These are phyloP conservation scores for Holotrichia oblita DNA, from an alignment of 1,140 invertebrate genomes.

Conservation along the genomic window DNA sequence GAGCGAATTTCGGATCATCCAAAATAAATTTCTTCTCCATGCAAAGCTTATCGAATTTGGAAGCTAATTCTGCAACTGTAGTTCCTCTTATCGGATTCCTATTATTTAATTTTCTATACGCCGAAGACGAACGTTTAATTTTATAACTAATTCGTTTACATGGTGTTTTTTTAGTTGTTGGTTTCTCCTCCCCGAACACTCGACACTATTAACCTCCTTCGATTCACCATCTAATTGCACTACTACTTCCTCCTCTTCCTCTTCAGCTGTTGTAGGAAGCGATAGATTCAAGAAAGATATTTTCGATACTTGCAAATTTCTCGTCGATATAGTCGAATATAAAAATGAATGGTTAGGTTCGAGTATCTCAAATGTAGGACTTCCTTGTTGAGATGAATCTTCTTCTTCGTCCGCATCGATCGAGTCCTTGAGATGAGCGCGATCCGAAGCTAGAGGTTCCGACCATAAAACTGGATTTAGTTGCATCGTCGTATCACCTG, in stretches of 20 bases:
- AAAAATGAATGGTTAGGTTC: constrained; percentile 48
- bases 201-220: not conserved
- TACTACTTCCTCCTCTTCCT: constrained; percentile 45
- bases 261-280: constrained; percentile 43
- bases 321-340: constrained; percentile 47
- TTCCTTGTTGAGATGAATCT: not conserved
- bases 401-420: constrained; percentile 3
- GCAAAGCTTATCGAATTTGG: constrained; percentile 66
- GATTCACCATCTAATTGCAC: constrained; percentile 21
- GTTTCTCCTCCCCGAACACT: constrained; percentile 9
- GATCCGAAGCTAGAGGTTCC: constrained; percentile 46
- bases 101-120: constrained; percentile 46
- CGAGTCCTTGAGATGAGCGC: constrained; percentile 41
- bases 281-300: constrained; percentile 49
- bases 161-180: constrained; percentile 19
- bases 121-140: constrained; percentile 53
- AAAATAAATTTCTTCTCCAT: constrained; percentile 58
- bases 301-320: constrained; percentile 49
- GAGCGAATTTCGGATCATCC: constrained; percentile 59
- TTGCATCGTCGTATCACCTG: constrained; percentile 48
- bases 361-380: constrained; percentile 36
- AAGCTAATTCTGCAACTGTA: constrained; percentile 66
- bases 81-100: constrained; percentile 58
- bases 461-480: constrained; percentile 49
- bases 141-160: constrained; percentile 57